A percentile compares a stretch with the other conserved stretches of the same genome.
Evolutionary conservation across 2,888 invertebrate species (phyloP).

Genomic region (Drosophila barbarae): DNA sequence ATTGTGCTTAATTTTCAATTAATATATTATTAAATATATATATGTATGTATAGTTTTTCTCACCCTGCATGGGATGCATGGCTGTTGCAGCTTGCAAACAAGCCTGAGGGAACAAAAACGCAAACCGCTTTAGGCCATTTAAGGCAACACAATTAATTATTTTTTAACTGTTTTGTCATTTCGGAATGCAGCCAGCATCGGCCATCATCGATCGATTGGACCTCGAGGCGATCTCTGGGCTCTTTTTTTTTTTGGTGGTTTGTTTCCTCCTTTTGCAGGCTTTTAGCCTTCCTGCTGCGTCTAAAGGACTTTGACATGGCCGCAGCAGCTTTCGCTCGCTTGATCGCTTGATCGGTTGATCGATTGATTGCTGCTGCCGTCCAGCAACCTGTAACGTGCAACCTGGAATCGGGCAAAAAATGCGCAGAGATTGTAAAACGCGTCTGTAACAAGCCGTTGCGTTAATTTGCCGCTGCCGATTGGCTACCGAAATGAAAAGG

Average conservation of each 20-base stretch:
- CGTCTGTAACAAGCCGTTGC: conserved; percentile 76
- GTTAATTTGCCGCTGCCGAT: conserved; percentile 79
- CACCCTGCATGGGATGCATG: not conserved
- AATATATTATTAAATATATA: not conserved
- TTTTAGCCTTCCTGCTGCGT: conserved; percentile 44
- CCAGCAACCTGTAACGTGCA: conserved; percentile 33
- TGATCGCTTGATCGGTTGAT: conserved; percentile 77
- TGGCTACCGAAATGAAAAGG: conserved; percentile 66
- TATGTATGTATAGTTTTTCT: not conserved
- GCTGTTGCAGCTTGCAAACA: conserved; percentile 63
- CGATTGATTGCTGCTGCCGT: conserved; percentile 77
- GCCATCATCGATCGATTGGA: conserved; percentile 70
- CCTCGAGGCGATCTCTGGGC: conserved; percentile 18
- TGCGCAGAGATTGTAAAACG: conserved; percentile 66
- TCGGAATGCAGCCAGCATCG: conserved; percentile 73
- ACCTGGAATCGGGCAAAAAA: conserved; percentile 24
- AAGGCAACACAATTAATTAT: conserved; percentile 80
- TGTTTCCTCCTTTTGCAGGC: conserved; percentile 25
- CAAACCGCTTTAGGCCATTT: conserved; percentile 78
- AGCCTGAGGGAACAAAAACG: conserved; percentile 48
- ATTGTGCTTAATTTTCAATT: not conserved
- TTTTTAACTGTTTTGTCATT: conserved; percentile 80
- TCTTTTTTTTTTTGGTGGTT: not conserved
- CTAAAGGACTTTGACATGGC: conserved; percentile 69
- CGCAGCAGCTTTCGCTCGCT: conserved; percentile 72